Base-by-base conservation (phyloP, 2,113 vertebrate genomes). In the Campylomormyrus numenius region DNA sequence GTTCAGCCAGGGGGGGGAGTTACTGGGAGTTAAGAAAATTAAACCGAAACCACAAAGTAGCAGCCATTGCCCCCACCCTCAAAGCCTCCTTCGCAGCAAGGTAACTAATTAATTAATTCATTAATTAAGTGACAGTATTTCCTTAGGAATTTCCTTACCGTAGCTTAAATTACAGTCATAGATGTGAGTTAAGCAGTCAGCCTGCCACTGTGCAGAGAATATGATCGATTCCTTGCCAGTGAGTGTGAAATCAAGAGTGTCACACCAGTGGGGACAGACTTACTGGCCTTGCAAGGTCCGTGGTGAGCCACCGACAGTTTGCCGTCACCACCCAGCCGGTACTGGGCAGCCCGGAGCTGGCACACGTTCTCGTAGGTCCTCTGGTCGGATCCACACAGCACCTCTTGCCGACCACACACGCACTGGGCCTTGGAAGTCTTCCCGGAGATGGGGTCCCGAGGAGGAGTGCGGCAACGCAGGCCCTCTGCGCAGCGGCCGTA, bases 231-330 rank as follows among this genome's bases (percentile, higher is more conserved):
- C 35, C 17, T 7, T 42, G 74, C 35, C 13, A 80, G 15, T 42
- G 17, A 85, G 15, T 83, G 74, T 42, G 24, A 87, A 2, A 31
- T 85, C 83, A 50, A 53, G 49, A 52, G 15, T 42, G 66, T 42
- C 52, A 49, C 86, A 89, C n/a, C 89, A 90, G 70, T 19, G 49
- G 42, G 84, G 46, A 50, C n/a, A 56, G 49, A 92, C 93, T 94
- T 58, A 94, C 94, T 93, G 90, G 92, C 90, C 89, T 90, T 89
- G 91, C 94, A 94, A 42, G 93, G 93, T 88, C 94, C 94, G 0
- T 91, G 89, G 53, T 95, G 94, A 0, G 90, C 88, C 50, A 94
- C n/a, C 0, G 17, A 90, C 21, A 93, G 89, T 15, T 84, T 83
- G n/a, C 31, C 84, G 49, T 88, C 88, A 27, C 90, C 48, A 31